Base-by-base conservation (phyloP, 2,888 invertebrate species). In the Listrodromus nycthemerus region DNA sequence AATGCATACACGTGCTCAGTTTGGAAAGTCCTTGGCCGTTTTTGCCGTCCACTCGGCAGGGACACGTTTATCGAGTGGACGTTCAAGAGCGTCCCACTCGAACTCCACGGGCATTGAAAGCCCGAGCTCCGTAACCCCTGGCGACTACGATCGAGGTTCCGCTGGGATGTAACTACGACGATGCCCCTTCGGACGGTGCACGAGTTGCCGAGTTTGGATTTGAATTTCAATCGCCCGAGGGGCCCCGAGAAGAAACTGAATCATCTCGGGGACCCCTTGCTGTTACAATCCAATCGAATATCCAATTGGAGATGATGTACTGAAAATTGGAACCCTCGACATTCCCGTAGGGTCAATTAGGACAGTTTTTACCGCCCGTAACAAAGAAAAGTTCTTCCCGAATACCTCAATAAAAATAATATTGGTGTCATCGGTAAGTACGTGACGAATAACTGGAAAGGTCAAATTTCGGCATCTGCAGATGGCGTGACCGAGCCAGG, bases 171-270 rank as follows among this genome's bases (percentile, higher is more conserved):
- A 65, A 52, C 63, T 63, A 33, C 19, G 33, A 50, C 69, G 67
- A 76, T 37, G 70, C 50, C 70, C 21, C n/a, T 24, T 37, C 65
- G 70, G 65, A 33, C 61, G 0, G 13, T 24, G 24, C 16, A 75
- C 52, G 52, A 45, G 37, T 41, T 37, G 65, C 65, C 41, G 58
- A 66, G 58, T 55, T 50, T 80, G 74, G 74, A 80, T 80, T 80
- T 74, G 80, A 80, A 85, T 83, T 82, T 82, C 82, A 80, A 73
- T 71, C 77, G 80, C 82, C 82, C 80, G 33, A 48, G 78, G 84
- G 78, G 61, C 33, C 73, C 73, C 37, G 63, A 63, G 65, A 75
- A 76, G 19, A 82, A 83, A 83, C 79, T 83, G 69, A 79, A 85
- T 85, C 83, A 82, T 76, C 85, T 73, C 71, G 16, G 48, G 27